phyloP scores from a whole-genome alignment of 2,113 vertebrate genomes.

The Hirundichthys speculiger region DNA sequence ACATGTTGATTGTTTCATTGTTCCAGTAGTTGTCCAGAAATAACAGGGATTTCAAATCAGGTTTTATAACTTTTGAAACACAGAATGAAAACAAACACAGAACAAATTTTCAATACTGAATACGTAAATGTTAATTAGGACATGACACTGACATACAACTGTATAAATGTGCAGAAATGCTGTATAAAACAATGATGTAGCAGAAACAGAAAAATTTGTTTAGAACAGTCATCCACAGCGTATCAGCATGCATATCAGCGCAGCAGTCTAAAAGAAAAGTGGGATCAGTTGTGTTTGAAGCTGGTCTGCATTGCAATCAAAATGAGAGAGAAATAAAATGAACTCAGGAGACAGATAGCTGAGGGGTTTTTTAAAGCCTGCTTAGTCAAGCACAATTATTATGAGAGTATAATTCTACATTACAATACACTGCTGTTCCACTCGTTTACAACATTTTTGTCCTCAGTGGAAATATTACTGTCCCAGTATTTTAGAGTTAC shows the following conservation, averaged over 20 bases:
- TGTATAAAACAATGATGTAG: conserved; percentile 14
- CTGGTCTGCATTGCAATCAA: conserved; percentile 53
- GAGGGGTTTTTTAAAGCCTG: conserved; percentile 47
- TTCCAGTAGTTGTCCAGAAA: no score
- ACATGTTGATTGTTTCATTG: no score
- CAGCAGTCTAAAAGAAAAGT: conserved; percentile 33
- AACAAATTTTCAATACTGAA: no score
- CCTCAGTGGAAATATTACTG: conserved; percentile 56
- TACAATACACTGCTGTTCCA: conserved; percentile 58
- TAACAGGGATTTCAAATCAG: no score
- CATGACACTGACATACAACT: no score
- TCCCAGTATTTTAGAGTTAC: conserved; percentile 59
- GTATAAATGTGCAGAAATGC: conserved; percentile 7
- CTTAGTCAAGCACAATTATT: conserved; percentile 63
- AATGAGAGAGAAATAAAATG: conserved; percentile 53
- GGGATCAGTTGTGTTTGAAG: conserved; percentile 51
- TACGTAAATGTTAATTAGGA: no score
- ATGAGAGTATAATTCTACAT: conserved; percentile 72
- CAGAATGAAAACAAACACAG: no score
- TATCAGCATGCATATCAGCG: conserved; percentile 22
- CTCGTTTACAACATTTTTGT: conserved; percentile 54
- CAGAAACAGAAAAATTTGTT: conserved; percentile 14
- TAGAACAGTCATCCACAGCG: conserved; percentile 22
- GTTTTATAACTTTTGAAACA: no score
- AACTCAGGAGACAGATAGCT: conserved; percentile 55